phyloP scores from a whole-genome alignment of 2,797 vertebrate genomes.

The Gymnopithys bicolor region DNA sequence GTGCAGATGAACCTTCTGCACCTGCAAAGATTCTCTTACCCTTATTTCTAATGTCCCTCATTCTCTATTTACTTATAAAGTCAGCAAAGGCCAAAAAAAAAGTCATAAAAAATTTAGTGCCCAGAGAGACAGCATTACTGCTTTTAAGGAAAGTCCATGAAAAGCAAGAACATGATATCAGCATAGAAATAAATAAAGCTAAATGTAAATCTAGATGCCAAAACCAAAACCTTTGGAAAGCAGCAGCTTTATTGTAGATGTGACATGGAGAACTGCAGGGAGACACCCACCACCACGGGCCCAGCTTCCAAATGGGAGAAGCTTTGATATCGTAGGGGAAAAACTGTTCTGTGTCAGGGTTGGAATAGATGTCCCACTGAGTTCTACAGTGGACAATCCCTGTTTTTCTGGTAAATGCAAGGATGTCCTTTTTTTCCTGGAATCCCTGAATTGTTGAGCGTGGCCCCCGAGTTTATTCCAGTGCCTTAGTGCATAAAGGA shows the following conservation, averaged over 20 bases:
- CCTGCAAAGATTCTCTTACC: not conserved
- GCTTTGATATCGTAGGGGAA: not conserved
- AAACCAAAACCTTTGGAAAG: not conserved
- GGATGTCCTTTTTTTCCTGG: not conserved
- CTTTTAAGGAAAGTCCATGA: slow-evolving; percentile 20
- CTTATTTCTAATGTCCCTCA: not conserved
- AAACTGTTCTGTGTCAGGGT: not conserved
- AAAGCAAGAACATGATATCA: not conserved
- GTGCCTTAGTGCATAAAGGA: not conserved
- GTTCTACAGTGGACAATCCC: not conserved
- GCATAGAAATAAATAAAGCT: not conserved
- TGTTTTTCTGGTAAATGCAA: not conserved
- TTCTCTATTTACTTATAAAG: not conserved
- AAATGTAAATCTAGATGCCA: not conserved
- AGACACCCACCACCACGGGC: not conserved
- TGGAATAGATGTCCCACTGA: not conserved
- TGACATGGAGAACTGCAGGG: not conserved
- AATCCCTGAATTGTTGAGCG: not conserved
- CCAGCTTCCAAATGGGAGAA: not conserved
- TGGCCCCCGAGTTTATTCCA: not conserved
- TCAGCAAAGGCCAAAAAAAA: slow-evolving; percentile 32
- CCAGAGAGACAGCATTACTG: not conserved
- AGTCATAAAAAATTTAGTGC: not conserved
- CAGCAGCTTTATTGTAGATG: not conserved
- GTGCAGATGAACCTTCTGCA: not conserved